These are phyloP conservation scores for Timandra comae DNA, from an alignment of 2,888 invertebrate genomes.

Conservation along the genomic window DNA sequence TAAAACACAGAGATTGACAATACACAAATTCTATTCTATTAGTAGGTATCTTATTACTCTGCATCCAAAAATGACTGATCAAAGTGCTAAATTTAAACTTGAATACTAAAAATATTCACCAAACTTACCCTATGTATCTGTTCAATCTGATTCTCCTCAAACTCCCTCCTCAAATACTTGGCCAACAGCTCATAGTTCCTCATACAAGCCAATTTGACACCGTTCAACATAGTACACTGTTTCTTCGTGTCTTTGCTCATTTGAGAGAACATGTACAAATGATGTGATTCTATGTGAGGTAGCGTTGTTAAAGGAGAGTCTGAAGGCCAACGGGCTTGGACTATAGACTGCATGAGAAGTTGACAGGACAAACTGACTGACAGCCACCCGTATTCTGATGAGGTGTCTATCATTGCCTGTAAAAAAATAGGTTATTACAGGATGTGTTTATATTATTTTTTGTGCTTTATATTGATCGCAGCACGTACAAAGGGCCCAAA, in stretches of 20 bases:
- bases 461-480: too few species aligned
- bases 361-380: constrained; percentile 86
- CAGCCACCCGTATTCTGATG: constrained; percentile 94
- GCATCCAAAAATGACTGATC: too few species aligned
- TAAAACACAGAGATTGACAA: too few species aligned
- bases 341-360: constrained; percentile 89
- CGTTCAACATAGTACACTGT: constrained; percentile 72
- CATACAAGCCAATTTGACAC: constrained; percentile 70
- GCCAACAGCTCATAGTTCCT: constrained; percentile 79
- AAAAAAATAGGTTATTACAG: too few species aligned
- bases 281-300: constrained; percentile 83
- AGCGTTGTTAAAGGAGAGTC: constrained; percentile 85
- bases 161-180: constrained; percentile 77
- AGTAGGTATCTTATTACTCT: too few species aligned
- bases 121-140: constrained; percentile 78
- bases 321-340: constrained; percentile 93
- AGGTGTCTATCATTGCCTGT: constrained; percentile 97
- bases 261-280: constrained; percentile 76
- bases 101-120: background rate
- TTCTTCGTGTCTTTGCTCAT: constrained; percentile 56
- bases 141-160: constrained; percentile 82
- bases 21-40: too few species aligned
- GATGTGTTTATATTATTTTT: too few species aligned
- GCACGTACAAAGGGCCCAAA: too few species aligned
- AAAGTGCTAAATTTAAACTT: too few species aligned